Base-by-base conservation (phyloP, 2,113 vertebrate genomes). In the Melanotaenia duboulayi region DNA sequence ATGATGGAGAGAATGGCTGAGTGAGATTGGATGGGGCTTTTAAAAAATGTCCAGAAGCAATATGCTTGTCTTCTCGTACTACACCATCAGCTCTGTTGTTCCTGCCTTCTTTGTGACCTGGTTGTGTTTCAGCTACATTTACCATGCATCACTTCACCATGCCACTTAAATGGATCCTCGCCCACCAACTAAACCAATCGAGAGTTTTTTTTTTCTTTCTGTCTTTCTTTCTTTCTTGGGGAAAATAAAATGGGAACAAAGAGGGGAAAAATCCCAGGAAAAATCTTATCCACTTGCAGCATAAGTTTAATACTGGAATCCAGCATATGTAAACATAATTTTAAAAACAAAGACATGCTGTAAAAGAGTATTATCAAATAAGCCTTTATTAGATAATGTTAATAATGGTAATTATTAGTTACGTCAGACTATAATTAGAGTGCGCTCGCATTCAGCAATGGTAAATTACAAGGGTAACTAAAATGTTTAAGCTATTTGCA, bases 81-180 rank as follows among this genome's bases (percentile, higher is more conserved):
- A 80, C 77, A 76, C 87, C 82, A 84, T 79, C 79, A 76, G 49
- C 54, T 79, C 74, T 74, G 72, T 88, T 84, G 69, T 89, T 85
- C 70, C 62, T 75, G 78, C 71, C 62, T 72, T 75, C 65, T 83
- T 80, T 75, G 56, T 89, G 89, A 88, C 90, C 88, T 90, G 86
- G 81, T 88, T 92, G 84, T 90, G 83, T 91, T 92, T 87, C 84
- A 87, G 74, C 81, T 81, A 62, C 69, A 83, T 91, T 92, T 87
- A 74, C 72, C 79, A 91, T 89, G 89, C 92, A 85, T 89, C 86
- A 86, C 91, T 91, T 89, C 81, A 79, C 83, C 55, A 32, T 63
- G 85, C 79, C 89, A 92, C 92, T 92, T 83, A 89, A 56, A 46
- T 12, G 20, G 60, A 72, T 66, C 71, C 73, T 76, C 57, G 49